Percentiles rank a stretch among this genome's conserved stretches.
Conservation (phyloP, 2,797 vertebrate species). For the Poeciliopsis presidionis region DNA sequence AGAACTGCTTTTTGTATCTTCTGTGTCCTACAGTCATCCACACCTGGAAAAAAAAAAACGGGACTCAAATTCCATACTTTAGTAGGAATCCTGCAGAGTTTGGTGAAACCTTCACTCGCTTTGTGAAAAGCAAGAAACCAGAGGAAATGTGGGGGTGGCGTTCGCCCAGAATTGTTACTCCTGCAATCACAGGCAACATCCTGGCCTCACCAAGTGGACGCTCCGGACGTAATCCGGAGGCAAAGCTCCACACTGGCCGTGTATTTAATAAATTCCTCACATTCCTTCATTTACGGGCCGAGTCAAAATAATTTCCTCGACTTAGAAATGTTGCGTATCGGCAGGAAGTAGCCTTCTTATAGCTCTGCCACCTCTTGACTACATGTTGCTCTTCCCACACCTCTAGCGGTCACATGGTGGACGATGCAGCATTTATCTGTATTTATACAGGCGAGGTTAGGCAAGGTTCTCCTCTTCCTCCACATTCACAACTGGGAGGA, state of each 20-base stretch:
- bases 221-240: background rate
- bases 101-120: background rate
- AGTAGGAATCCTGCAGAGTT: background rate
- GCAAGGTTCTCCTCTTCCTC: conserved; percentile 24
- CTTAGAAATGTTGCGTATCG: conserved; percentile 58
- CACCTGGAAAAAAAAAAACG: background rate
- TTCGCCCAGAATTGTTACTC: background rate
- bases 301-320: conserved; percentile 57
- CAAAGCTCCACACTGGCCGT: background rate
- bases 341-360: conserved; percentile 72
- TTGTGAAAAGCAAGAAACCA: background rate
- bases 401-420: background rate
- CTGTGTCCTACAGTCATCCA: background rate
- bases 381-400: conserved; percentile 6
- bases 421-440: conserved; percentile 42
- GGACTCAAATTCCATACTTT: background rate
- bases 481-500: conserved; percentile 31
- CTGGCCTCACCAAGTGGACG: background rate
- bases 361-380: conserved; percentile 38
- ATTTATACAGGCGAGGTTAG: conserved; percentile 58
- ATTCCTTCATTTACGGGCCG: conserved; percentile 27
- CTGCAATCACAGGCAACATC: background rate
- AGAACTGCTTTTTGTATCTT: background rate
- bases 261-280: background rate
- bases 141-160: background rate